These are phyloP conservation scores for Phoebastria nigripes DNA, from an alignment of 2,797 vertebrate species.

Conservation along the genomic window DNA sequence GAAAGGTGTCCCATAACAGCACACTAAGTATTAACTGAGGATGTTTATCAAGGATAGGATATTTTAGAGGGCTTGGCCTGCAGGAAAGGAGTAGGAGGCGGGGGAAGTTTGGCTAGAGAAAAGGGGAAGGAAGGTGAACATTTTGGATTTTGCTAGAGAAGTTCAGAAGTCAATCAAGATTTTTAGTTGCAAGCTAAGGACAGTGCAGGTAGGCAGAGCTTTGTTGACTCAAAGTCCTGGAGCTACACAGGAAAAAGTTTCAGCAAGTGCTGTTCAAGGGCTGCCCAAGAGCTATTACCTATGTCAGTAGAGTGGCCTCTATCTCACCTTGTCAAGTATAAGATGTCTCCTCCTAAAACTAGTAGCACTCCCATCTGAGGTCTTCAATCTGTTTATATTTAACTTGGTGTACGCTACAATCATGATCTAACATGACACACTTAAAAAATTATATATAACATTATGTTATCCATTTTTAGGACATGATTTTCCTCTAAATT, in stretches of 20 bases:
- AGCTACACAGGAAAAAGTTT: not conserved
- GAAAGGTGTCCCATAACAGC: not conserved
- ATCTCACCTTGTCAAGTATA: not conserved
- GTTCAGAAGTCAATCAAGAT: not conserved
- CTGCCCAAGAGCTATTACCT: not conserved
- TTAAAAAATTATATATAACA: not conserved
- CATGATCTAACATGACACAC: not conserved
- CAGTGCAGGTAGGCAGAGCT: not conserved
- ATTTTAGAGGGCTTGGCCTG: not conserved
- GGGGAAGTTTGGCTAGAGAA: not conserved
- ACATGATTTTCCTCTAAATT: not conserved
- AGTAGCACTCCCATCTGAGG: not conserved
- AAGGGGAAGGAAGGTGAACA: not conserved
- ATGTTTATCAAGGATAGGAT: not conserved
- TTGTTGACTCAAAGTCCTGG: not conserved
- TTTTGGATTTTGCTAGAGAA: not conserved
- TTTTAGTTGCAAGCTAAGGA: not conserved
- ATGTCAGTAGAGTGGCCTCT: not conserved
- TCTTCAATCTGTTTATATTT: not conserved
- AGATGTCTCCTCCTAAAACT: not conserved
- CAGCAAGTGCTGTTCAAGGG: not conserved
- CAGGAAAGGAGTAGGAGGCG: not conserved
- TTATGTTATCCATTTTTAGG: not conserved
- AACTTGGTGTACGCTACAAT: not conserved
- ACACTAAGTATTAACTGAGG: not conserved